A percentile compares a stretch with the other conserved stretches of the same genome.
phyloP scores from a whole-genome alignment of 2,888 invertebrate species.

The Protophormia terraenovae region DNA sequence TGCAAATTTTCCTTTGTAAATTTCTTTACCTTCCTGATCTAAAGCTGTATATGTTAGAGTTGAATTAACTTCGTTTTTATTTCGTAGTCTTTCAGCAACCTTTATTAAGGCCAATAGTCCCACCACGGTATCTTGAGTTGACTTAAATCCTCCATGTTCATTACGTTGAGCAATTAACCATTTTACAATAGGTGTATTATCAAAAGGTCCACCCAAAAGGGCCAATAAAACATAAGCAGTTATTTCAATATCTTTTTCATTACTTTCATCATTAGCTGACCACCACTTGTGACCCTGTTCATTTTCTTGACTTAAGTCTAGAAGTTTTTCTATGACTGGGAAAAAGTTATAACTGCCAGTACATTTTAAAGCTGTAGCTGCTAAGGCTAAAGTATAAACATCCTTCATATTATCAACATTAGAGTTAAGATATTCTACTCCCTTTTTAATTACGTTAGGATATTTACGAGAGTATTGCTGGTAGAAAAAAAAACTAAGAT shows the following conservation, averaged over 20 bases:
- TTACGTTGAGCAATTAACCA: constrained; percentile 87
- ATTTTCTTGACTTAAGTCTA: constrained; percentile 81
- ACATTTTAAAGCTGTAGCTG: constrained; percentile 87
- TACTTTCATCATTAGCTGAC: constrained; percentile 82
- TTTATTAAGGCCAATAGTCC: constrained; percentile 86
- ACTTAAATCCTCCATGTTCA: constrained; percentile 86
- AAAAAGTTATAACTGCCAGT: too few relatives aligned
- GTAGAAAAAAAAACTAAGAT: too few relatives aligned
- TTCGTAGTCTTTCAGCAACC: constrained; percentile 83
- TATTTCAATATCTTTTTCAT: constrained; percentile 87
- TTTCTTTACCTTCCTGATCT: background rate
- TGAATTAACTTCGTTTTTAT: background rate
- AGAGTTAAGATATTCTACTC: constrained; percentile 87
- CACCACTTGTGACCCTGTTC: constrained; percentile 87
- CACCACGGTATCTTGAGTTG: constrained; percentile 89
- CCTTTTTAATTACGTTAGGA: constrained; percentile 87
- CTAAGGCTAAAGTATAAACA: constrained; percentile 88
- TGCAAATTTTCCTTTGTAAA: constrained; percentile 44
- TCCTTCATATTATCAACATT: constrained; percentile 85
- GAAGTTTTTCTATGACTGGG: constrained; percentile 83
- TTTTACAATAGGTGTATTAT: constrained; percentile 83
- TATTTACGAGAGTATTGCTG: constrained; percentile 77
- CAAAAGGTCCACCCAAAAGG: constrained; percentile 76
- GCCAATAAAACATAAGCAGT: constrained; percentile 92
- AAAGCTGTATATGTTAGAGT: constrained; percentile 15